Percentiles rank a stretch among this genome's conserved stretches.
Conservation (phyloP, 2,797 vertebrate species). For the Parambassis ranga region DNA sequence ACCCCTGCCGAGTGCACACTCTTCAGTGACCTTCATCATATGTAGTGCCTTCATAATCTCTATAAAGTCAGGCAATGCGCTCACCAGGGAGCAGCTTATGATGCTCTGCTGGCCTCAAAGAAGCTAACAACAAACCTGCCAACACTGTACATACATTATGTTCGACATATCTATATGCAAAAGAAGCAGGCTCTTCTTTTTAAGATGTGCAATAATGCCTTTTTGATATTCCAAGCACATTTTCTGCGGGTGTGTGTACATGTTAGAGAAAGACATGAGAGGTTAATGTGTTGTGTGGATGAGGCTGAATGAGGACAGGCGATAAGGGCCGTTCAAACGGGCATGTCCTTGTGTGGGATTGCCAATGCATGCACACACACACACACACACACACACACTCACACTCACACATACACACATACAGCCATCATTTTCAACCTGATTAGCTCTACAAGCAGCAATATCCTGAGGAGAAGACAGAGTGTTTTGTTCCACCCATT, state of each 20-base stretch:
- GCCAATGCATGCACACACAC: not conserved
- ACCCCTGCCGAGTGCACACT: constrained; percentile 11
- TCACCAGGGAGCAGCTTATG: constrained; percentile 31
- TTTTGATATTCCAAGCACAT: constrained; percentile 4
- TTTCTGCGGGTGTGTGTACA: constrained; percentile 15
- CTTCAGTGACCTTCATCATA: constrained; percentile 23
- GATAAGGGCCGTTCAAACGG: constrained; percentile 41
- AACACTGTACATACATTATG: constrained; percentile 1
- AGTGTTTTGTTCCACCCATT: constrained; percentile 65
- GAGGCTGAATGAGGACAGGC: constrained; percentile 35
- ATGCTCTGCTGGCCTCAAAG: constrained; percentile 4
- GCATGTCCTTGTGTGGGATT: constrained; percentile 35
- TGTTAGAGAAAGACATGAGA: constrained; percentile 2
- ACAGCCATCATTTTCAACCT: constrained; percentile 49
- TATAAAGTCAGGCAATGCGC: constrained; percentile 1
- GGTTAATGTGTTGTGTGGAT: constrained; percentile 39
- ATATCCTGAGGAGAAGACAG: constrained; percentile 61
- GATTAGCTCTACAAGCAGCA: constrained; percentile 67
- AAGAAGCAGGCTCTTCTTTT: constrained; percentile 20
- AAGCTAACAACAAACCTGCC: constrained; percentile 6
- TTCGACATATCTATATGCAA: constrained; percentile 11
- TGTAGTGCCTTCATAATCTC: constrained; percentile 18
- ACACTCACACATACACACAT: not conserved
- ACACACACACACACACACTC: not conserved
- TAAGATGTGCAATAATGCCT: constrained; percentile 16